Evolutionary conservation across 2,113 vertebrate genomes (phyloP).

Genomic region (Myiopsitta monachus): DNA sequence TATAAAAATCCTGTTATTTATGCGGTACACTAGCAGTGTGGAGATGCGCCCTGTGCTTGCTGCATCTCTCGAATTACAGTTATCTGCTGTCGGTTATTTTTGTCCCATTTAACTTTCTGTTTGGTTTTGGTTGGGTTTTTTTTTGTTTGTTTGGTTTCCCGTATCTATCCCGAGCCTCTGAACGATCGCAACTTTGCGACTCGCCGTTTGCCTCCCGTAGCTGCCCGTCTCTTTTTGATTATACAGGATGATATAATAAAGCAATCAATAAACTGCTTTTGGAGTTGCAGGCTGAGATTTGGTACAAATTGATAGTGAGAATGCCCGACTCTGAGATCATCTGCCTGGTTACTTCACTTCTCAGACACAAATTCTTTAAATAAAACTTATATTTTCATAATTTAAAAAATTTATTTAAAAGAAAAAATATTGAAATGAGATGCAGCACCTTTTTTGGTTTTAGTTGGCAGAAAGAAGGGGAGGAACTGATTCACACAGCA

Average conservation of each 20-base stretch:
- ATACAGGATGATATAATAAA: neutral
- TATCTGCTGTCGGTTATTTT: neutral
- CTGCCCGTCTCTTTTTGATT: neutral
- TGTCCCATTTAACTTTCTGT: neutral
- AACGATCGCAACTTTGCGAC: fast-evolving
- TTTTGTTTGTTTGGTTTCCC: neutral
- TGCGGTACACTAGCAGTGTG: fast-evolving
- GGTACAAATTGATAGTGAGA: neutral
- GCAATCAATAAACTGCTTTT: neutral
- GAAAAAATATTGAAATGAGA: fast-evolving
- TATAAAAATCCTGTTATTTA: neutral
- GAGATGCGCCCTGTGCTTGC: neutral
- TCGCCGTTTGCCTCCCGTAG: neutral
- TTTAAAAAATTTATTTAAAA: neutral
- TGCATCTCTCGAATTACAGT: neutral
- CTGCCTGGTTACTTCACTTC: neutral
- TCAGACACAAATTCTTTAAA: neutral
- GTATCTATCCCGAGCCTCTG: neutral
- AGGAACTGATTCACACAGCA: neutral
- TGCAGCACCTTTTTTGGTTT: neutral
- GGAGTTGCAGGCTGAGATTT: neutral
- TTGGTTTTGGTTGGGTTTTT: neutral
- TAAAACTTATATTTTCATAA: neutral
- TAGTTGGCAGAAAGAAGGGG: neutral
- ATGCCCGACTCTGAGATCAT: neutral